Evolutionary conservation across 2,113 vertebrate species (phyloP), one percentile per base, ranked within the genome.

Genomic region (Himantopus leucocephalus): DNA sequence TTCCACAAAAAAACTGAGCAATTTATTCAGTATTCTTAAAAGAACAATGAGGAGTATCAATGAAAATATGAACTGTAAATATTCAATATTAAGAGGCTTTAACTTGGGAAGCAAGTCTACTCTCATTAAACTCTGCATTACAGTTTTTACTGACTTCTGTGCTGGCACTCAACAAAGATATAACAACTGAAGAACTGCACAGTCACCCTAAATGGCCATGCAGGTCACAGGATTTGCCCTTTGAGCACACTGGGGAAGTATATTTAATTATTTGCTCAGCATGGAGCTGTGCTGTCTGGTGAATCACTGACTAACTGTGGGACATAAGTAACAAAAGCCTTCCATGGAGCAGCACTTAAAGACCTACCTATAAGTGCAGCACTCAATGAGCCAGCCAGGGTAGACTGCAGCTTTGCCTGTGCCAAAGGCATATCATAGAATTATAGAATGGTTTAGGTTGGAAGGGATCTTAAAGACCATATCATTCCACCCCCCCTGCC

Each of bases 141-240:
- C 23, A 50, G 5, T 7, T 72, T 62, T 72, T 37, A 56, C 6
- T 34, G 34, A 52, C 67, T 52, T 81, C 56, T 50, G 11, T 72
- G 32, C 16, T 1, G 1, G 7, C 9, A 23, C 26, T 78, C n/a
- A 60, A 7, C 32, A 67, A 50, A 82, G 4, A 26, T n/a, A 4
- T 35, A 48, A 37, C 37, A 53, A 35, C 19, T 41, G 39, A 45
- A 63, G 23, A 23, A 14, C 16, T 17, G 16, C 19, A 35, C 9
- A 50, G 12, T 43, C 24, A 45, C 17, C 39, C 5, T 3, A 10
- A 70, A 50, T 5, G 19, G 10, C 22, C 32, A 26, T 0, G 0
- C 4, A 59, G 37, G 24, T n/a, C 17, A 62, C 4, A 12, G 32
- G 8, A n/a, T 56, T 82, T 63, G 5, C 13, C 17, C 52, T 75